Percentiles rank a stretch among this genome's conserved stretches.
Evolutionary conservation across 2,797 vertebrate genomes (phyloP).

Genomic region (Loris lydekkerianus): DNA sequence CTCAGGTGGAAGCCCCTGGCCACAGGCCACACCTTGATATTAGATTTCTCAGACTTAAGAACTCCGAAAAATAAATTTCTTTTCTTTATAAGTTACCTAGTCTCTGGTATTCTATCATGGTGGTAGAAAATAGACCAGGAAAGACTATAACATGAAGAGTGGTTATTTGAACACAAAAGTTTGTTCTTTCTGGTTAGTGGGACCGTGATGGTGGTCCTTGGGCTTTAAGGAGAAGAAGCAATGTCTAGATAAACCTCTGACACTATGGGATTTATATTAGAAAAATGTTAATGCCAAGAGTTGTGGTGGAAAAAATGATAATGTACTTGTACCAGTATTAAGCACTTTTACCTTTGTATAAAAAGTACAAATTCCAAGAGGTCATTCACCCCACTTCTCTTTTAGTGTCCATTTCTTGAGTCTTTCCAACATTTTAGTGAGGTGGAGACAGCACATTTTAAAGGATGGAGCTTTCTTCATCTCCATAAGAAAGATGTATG

Average conservation of each 20-base stretch:
- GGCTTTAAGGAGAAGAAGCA: not conserved
- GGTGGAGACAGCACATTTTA: not conserved
- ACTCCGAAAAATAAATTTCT: not conserved
- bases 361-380: conserved; percentile 24
- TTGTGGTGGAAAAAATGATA: not conserved
- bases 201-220: not conserved
- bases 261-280: not conserved
- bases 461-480: not conserved
- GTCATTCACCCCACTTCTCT: not conserved
- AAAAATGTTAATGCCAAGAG: conserved; percentile 19
- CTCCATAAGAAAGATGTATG: not conserved
- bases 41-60: not conserved
- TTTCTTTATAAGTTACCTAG: not conserved
- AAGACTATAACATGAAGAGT: not conserved
- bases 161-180: not conserved
- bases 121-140: not conserved
- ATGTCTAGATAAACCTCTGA: not conserved
- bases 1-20: not conserved
- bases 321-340: not conserved
- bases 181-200: not conserved
- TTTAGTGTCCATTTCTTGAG: not conserved
- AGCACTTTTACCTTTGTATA: not conserved
- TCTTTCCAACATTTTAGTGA: not conserved
- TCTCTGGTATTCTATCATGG: not conserved
- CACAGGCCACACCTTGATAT: not conserved